These are phyloP conservation scores for Chaetura pelagica DNA, from an alignment of 2,113 vertebrate genomes.

Conservation along the genomic window DNA sequence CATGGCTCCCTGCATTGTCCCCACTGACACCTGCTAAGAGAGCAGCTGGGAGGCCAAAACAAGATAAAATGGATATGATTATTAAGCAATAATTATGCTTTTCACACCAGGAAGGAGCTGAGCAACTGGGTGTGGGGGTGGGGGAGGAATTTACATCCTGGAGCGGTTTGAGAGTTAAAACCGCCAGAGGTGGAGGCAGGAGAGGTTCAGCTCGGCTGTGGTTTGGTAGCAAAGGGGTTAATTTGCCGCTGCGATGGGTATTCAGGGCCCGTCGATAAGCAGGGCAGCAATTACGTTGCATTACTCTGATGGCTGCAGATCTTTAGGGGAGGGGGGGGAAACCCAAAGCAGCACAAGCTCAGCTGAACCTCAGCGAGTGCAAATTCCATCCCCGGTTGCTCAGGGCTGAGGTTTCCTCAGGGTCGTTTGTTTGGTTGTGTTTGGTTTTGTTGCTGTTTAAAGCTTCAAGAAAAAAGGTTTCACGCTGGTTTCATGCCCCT, in stretches of 20 bases:
- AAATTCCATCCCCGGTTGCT: background rate
- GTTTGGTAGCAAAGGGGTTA: background rate
- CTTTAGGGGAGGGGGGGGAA: background rate
- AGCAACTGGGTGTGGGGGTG: background rate
- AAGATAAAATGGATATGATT: background rate
- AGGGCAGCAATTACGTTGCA: background rate
- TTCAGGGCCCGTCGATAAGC: background rate
- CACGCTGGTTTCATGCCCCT: background rate
- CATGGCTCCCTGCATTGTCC: background rate
- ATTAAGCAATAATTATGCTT: background rate
- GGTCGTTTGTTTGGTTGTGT: too few relatives aligned
- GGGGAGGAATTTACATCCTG: background rate
- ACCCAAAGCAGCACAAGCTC: background rate
- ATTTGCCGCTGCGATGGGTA: background rate
- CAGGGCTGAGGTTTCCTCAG: background rate
- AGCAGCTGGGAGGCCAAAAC: background rate
- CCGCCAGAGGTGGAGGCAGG: background rate
- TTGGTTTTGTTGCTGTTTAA: background rate
- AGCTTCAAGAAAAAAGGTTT: background rate
- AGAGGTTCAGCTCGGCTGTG: rapidly evolving
- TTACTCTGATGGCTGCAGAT: background rate
- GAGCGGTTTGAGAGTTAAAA: background rate
- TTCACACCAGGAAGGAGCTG: background rate
- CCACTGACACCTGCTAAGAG: conserved; percentile 18
- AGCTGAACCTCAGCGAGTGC: background rate